Base-by-base conservation (phyloP, 2,888 invertebrate species). In the Cheilosia urbana region DNA sequence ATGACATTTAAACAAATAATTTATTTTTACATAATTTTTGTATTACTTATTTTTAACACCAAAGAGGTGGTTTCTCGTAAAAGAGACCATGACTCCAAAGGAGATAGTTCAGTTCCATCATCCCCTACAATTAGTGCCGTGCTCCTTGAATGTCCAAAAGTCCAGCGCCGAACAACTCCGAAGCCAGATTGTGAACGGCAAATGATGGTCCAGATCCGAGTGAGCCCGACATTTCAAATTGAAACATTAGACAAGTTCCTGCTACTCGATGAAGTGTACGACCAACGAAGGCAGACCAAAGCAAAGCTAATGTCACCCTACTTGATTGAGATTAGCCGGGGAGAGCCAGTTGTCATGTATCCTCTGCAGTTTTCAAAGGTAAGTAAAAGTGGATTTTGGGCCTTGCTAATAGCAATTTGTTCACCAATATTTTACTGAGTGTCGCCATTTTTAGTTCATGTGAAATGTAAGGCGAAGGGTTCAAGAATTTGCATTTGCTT, bases 271-370 rank as follows among this genome's bases (percentile, higher is more conserved):
- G 90, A 90, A 87, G 80, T 89, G 13, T 90, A 87, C 76, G 89
- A 90, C 83, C 87, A 87, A 24, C 71, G 76, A 40, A 87, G 75
- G 34, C 87, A 88, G 30, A 78, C 87, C 6, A 88, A 81, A 51
- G 89, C 89, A 17, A 88, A 89, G 80, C 69, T 90, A 49, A 88
- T 90, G 89, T 88, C 89, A 19, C 89, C 90, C 15, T 90, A 90
- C 79, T 76, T 90, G 68, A 89, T 90, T 68, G 88, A 90, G 76
- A 87, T 90, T 51, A 88, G 88, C 24, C 87, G 88, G 27, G 89
- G 88, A 0, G 89, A 90, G 53, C 89, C 90, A 11, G 80, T 90
- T 42, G 66, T 90, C 66, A 89, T 90, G 89, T 90, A 89, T 87
- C 89, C 90, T 6, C 60, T 90, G 66, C 80, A 89, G 58, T 89